phyloP scores from a whole-genome alignment of 2,113 vertebrate species.

The cattle (Bos taurus) region ARS-UCD2.0 NC_037329.1:34870001-34870500 shows the following conservation, averaged over 20 bases:
- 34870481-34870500: neutral
- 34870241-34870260: neutral
- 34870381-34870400: constrained; percentile 5
- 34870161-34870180: neutral
- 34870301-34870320: neutral
- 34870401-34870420: neutral
- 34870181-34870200: neutral
- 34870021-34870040: neutral
- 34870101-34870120: neutral
- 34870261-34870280: neutral
- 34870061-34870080: neutral
- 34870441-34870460: neutral
- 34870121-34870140: no score
- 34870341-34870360: neutral
- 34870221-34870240: neutral
- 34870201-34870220: neutral
- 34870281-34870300: neutral
- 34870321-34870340: neutral
- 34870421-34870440: neutral
- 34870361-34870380: neutral
- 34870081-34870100: neutral
- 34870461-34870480: neutral
- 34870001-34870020: neutral
- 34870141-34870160: no score
- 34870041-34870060: neutral